A percentile compares a stretch with the other conserved stretches of the same genome.
Conservation (phyloP, 2,113 vertebrate species). For the Arizona elegans region DNA sequence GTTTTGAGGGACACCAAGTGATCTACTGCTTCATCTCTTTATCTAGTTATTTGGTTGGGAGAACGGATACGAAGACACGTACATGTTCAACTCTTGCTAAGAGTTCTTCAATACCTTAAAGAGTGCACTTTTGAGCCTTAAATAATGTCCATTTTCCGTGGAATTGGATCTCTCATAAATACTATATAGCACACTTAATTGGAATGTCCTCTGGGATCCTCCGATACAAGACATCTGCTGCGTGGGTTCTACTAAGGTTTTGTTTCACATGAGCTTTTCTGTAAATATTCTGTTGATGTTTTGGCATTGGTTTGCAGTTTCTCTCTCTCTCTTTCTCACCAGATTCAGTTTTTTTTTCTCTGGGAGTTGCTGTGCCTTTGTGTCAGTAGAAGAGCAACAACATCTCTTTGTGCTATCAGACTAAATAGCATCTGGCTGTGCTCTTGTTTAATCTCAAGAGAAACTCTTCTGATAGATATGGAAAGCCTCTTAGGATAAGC, state of each 20-base stretch:
- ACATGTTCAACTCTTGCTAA: not conserved
- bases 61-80: not conserved
- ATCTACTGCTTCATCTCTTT: not conserved
- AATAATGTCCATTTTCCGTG: not conserved
- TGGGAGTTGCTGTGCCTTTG: not conserved
- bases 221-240: not conserved
- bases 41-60: not conserved
- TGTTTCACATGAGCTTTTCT: not conserved
- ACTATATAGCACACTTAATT: not conserved
- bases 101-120: not conserved
- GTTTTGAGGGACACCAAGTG: not conserved
- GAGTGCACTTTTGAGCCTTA: not conserved
- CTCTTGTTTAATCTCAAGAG: not conserved
- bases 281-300: not conserved
- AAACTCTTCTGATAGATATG: not conserved
- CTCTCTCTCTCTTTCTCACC: not conserved
- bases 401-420: slow-evolving; percentile 6
- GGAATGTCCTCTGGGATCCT: not conserved
- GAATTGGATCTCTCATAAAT: not conserved
- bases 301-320: not conserved
- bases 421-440: slow-evolving; percentile 6
- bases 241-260: not conserved
- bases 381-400: not conserved
- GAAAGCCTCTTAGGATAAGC: slow-evolving; percentile 2
- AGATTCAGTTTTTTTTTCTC: not conserved